These are phyloP conservation scores for Paramormyrops hopkinsi DNA, from an alignment of 2,797 vertebrate species.

Conservation along the genomic window DNA sequence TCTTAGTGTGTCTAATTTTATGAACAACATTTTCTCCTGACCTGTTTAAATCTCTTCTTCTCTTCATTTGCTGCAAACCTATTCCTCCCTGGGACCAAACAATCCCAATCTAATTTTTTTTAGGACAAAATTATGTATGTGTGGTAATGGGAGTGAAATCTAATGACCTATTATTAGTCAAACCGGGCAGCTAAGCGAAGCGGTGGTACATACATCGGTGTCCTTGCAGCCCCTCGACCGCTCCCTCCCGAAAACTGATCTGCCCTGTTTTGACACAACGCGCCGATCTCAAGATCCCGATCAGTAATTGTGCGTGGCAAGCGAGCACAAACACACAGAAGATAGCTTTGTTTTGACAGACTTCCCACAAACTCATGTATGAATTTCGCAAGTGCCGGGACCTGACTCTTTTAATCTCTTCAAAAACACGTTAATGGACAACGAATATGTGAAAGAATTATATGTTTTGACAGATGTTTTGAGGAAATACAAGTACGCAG, in stretches of 20 bases:
- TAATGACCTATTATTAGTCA: slow-evolving; percentile 76
- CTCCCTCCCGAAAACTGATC: slow-evolving; percentile 26
- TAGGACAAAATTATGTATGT: slow-evolving; percentile 71
- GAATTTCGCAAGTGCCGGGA: slow-evolving; percentile 39
- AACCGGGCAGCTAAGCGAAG: slow-evolving; percentile 44
- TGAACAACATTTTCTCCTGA: slow-evolving; percentile 60
- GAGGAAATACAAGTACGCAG: slow-evolving; percentile 25
- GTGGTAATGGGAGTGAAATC: slow-evolving; percentile 70
- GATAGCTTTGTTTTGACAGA: slow-evolving; percentile 52
- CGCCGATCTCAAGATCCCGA: slow-evolving; percentile 48
- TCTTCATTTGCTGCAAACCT: slow-evolving; percentile 46
- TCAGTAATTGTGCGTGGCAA: slow-evolving; percentile 45
- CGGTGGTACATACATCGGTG: not conserved
- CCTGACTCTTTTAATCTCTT: slow-evolving; percentile 53
- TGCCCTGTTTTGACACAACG: slow-evolving; percentile 47
- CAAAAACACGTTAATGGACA: slow-evolving; percentile 49
- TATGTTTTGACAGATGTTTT: slow-evolving; percentile 46
- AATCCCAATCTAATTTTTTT: slow-evolving; percentile 71
- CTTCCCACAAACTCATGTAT: slow-evolving; percentile 39
- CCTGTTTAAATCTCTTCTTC: slow-evolving; percentile 64
- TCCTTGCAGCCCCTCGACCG: not conserved
- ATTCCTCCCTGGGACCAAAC: slow-evolving; percentile 71
- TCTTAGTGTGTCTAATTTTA: slow-evolving; percentile 53
- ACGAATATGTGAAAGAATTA: slow-evolving; percentile 44
- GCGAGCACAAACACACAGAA: slow-evolving; percentile 42